Evolutionary conservation across 2,888 invertebrate genomes (phyloP).

Genomic region (Amphimallon solstitiale): DNA sequence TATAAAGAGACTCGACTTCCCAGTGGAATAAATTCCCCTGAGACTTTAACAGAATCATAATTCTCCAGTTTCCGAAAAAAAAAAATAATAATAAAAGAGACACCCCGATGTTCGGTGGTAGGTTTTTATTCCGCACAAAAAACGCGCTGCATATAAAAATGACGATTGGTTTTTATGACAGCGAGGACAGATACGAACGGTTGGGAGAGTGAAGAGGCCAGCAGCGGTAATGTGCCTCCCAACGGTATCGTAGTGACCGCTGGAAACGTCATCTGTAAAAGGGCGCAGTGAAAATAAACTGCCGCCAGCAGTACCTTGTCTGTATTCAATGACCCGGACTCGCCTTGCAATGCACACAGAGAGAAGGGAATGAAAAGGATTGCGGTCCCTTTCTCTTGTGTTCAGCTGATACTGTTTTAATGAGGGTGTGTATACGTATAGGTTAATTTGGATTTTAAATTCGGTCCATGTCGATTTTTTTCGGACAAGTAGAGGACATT

Average conservation of each 20-base stretch:
- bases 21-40: too few species aligned
- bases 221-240: conserved; percentile 5
- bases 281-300: conserved; percentile 17
- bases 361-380: not conserved
- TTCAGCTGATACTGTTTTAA: too few species aligned
- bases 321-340: too few species aligned
- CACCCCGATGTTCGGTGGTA: not conserved
- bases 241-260: conserved; percentile 17
- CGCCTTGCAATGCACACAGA: not conserved
- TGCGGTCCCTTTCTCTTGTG: not conserved
- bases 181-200: conserved; percentile 3
- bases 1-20: too few species aligned
- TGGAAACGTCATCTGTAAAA: conserved; percentile 9
- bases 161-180: conserved; percentile 13
- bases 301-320: not conserved
- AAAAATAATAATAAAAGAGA: too few species aligned
- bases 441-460: too few species aligned
- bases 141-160: not conserved
- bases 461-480: too few species aligned
- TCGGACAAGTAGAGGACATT: too few species aligned
- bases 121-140: not conserved
- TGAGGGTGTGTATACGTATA: too few species aligned
- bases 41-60: too few species aligned
- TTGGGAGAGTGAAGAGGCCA: not conserved
- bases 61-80: too few species aligned